Evolutionary conservation across 1,140 invertebrate species (phyloP).

Genomic region (Halyomorpha halys): DNA sequence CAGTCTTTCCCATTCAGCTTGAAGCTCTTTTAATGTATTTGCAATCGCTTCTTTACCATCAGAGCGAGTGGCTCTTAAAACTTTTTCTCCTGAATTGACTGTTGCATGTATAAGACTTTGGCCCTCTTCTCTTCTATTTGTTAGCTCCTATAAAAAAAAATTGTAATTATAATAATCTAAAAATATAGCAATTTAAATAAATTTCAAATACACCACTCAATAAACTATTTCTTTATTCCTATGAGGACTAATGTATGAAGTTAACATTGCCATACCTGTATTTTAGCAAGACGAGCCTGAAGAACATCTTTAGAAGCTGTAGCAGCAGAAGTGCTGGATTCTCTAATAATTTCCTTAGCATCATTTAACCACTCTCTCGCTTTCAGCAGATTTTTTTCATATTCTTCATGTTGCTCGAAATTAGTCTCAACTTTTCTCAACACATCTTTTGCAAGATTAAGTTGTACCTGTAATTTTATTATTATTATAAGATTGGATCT

Average conservation of each 20-base stretch:
- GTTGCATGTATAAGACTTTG: conserved; percentile 81
- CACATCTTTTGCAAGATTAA: conserved; percentile 85
- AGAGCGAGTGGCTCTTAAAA: conserved; percentile 71
- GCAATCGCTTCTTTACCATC: conserved; percentile 83
- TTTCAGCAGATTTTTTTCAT: conserved; percentile 65
- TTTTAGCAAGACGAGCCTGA: conserved; percentile 63
- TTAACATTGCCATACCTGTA: conserved; percentile 37
- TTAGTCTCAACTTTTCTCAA: conserved; percentile 86
- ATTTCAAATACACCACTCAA: too few species aligned
- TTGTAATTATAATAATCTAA: conserved; percentile 1
- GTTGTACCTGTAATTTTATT: conserved; percentile 46
- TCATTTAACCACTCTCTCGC: conserved; percentile 82
- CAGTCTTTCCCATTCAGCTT: conserved; percentile 84
- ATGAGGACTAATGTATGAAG: background rate
- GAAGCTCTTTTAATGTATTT: conserved; percentile 76
- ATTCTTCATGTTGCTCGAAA: conserved; percentile 75
- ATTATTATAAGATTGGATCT: too few species aligned
- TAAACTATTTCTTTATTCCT: background rate
- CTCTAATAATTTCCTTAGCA: conserved; percentile 70
- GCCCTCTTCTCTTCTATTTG: conserved; percentile 77
- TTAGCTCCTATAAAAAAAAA: conserved; percentile 52
- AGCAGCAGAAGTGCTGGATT: conserved; percentile 63
- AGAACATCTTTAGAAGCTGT: conserved; percentile 68
- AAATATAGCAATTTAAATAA: background rate
- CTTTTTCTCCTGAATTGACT: conserved; percentile 87